These are phyloP conservation scores for Lissonota sp. DNA, from an alignment of 2,888 invertebrate species.

Conservation along the genomic window DNA sequence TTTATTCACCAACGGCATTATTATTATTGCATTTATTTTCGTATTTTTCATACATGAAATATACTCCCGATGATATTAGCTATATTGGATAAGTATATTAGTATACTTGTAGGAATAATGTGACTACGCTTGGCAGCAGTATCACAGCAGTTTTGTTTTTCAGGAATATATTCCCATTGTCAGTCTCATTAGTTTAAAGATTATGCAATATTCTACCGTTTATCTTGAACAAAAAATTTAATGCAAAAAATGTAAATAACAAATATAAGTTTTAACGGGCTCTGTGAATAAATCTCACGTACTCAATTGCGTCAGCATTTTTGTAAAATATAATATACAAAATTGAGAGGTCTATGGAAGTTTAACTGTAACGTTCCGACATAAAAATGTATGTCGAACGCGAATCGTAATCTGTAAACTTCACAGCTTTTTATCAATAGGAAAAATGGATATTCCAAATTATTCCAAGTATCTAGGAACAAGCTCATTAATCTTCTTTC, in stretches of 20 bases:
- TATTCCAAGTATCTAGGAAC: slow-evolving; percentile 69
- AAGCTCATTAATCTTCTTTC: no score
- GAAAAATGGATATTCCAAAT: slow-evolving; percentile 68
- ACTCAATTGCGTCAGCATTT: slow-evolving; percentile 26
- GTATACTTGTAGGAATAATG: slow-evolving; percentile 67
- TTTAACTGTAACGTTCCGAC: slow-evolving; percentile 63
- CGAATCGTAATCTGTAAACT: slow-evolving; percentile 60
- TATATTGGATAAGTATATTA: not conserved
- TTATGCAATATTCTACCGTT: slow-evolving; percentile 33
- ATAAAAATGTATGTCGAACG: slow-evolving; percentile 75
- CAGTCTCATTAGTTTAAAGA: slow-evolving; percentile 78
- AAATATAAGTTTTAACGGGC: not conserved
- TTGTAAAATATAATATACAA: slow-evolving; percentile 18
- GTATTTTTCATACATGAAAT: slow-evolving; percentile 63
- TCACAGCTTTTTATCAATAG: slow-evolving; percentile 25
- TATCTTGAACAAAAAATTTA: slow-evolving; percentile 1
- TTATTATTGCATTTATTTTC: slow-evolving; percentile 34
- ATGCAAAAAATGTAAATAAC: slow-evolving; percentile 24
- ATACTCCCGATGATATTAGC: slow-evolving; percentile 74
- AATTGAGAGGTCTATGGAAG: slow-evolving; percentile 62
- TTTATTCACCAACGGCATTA: not conserved
- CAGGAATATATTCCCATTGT: slow-evolving; percentile 81
- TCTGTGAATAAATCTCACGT: slow-evolving; percentile 29
- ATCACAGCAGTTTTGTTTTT: slow-evolving; percentile 79
- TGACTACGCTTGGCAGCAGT: slow-evolving; percentile 79